A percentile compares a stretch with the other conserved stretches of the same genome.
These are phyloP conservation scores for Anodontia alba DNA, from an alignment of 2,888 invertebrate species.

Conservation along the genomic window DNA sequence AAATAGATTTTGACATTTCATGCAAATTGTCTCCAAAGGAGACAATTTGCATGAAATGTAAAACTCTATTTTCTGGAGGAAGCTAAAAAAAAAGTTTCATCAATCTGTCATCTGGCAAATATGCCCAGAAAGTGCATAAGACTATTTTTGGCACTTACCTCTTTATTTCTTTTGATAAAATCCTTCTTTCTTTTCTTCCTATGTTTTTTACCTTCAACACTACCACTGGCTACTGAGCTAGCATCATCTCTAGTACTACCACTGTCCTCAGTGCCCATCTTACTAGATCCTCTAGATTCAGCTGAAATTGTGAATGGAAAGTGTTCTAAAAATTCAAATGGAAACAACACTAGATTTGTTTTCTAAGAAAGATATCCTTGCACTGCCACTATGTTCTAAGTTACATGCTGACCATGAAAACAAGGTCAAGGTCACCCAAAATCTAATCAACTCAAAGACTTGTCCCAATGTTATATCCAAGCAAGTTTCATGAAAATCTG, in stretches of 20 bases:
- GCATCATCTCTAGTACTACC: conserved; percentile 36
- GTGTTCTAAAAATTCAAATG: neutral
- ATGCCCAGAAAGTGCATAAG: too few species aligned
- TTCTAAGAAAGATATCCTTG: neutral
- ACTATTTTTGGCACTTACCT: conserved; percentile 72
- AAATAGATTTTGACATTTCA: too few species aligned
- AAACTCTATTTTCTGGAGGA: too few species aligned
- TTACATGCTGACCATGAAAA: too few species aligned
- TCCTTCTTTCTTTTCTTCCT: conserved; percentile 75
- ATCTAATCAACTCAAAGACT: too few species aligned
- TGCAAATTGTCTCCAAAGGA: too few species aligned
- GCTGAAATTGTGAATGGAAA: neutral
- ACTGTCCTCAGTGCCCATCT: conserved; percentile 24
- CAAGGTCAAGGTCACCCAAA: too few species aligned
- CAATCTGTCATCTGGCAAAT: too few species aligned
- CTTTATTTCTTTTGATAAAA: conserved; percentile 83
- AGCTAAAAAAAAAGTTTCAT: too few species aligned
- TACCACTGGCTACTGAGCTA: conserved; percentile 48
- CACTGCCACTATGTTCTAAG: neutral
- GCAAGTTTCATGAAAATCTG: too few species aligned
- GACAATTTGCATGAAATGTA: too few species aligned
- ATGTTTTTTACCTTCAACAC: conserved; percentile 41
- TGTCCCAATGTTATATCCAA: too few species aligned
- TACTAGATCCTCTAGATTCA: conserved; percentile 20
- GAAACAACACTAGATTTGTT: neutral